Percentiles rank a stretch among this genome's conserved stretches.
These are phyloP conservation scores for Ichneumoninae sp. DNA, from an alignment of 2,888 invertebrate species.

Conservation along the genomic window DNA sequence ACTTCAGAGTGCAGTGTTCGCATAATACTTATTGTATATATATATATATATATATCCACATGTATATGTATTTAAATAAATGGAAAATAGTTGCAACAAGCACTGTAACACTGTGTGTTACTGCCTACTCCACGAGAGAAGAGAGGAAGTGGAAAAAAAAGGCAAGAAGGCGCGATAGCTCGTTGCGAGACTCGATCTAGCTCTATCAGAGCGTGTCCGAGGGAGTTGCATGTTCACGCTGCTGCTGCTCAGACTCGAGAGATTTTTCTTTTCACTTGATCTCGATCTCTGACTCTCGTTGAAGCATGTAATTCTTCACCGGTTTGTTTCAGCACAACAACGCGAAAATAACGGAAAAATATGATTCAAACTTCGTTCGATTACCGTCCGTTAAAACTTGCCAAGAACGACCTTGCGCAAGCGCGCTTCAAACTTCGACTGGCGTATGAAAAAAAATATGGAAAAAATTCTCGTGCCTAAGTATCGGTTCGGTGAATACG, in stretches of 20 bases:
- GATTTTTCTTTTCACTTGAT: slow-evolving; percentile 37
- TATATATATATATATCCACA: neutral
- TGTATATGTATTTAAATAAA: slow-evolving; percentile 10
- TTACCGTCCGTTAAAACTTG: neutral
- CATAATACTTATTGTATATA: slow-evolving; percentile 49
- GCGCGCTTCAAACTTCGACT: neutral
- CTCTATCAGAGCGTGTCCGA: slow-evolving; percentile 82
- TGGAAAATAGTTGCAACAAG: slow-evolving; percentile 41
- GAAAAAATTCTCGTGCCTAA: neutral
- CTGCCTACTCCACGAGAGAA: neutral
- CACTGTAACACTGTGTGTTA: slow-evolving; percentile 15
- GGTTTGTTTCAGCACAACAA: neutral
- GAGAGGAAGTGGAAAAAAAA: slow-evolving; percentile 51
- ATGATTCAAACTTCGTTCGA: slow-evolving; percentile 7
- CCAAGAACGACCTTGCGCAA: too few relatives aligned
- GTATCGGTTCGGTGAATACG: neutral
- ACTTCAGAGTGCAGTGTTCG: slow-evolving; percentile 22
- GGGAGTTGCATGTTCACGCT: slow-evolving; percentile 74
- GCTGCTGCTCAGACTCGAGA: slow-evolving; percentile 30
- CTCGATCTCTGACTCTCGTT: slow-evolving; percentile 26
- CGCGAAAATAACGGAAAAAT: neutral
- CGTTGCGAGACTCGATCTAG: slow-evolving; percentile 74
- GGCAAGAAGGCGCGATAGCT: slow-evolving; percentile 61
- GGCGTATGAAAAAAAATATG: neutral
- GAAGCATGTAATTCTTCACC: slow-evolving; percentile 10